Base-by-base conservation (phyloP, 2,797 vertebrate species). In the Cossypha polioptera region DNA sequence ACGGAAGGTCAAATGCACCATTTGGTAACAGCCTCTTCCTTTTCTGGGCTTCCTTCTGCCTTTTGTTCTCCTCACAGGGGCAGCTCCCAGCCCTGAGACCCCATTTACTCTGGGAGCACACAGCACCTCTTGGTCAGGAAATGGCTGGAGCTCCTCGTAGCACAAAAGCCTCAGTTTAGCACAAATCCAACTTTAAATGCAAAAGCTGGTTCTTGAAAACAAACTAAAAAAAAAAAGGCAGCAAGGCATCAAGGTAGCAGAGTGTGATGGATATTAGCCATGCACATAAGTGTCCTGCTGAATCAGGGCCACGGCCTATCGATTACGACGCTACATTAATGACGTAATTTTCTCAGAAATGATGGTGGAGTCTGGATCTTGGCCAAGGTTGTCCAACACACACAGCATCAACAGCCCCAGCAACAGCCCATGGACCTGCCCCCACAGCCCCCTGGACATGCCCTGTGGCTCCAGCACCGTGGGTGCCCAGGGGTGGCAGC, bases 261-360 rank as follows among this genome's bases (percentile, higher is more conserved):
- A 24, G 61, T 25, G 73, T 51, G 82, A 73, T 81, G 87, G 82
- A 68, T 74, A 59, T 68, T 43, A 75, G 85, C 87, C 66, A 67
- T n/a, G 76, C 65, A 69, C 54, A 86, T 91, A 88, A 94, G 94
- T 36, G 69, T 69, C 82, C 36, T 53, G 65, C 87, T 94, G 94
- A 94, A 95, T 88, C 50, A 72, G 76, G 87, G 92, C 89, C 91
- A 78, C 1, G 66, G 85, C 89, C 69, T 86, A 96, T 95, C 0
- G 66, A 96, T 96, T 86, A 81, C 62, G 16, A 28, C 0, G 1
- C 63, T 63, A 24, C 29, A 79, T 80, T 94, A 83, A 83, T 87
- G 79, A 91, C 7, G 43, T 69, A 1, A 48, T 78, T 62, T 96
- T 94, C 95, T 94, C 94, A 83, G 95, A 96, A 95, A 86, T 92